phyloP scores from a whole-genome alignment of 2,888 invertebrate species.

The Gnatocerus cornutus region DNA sequence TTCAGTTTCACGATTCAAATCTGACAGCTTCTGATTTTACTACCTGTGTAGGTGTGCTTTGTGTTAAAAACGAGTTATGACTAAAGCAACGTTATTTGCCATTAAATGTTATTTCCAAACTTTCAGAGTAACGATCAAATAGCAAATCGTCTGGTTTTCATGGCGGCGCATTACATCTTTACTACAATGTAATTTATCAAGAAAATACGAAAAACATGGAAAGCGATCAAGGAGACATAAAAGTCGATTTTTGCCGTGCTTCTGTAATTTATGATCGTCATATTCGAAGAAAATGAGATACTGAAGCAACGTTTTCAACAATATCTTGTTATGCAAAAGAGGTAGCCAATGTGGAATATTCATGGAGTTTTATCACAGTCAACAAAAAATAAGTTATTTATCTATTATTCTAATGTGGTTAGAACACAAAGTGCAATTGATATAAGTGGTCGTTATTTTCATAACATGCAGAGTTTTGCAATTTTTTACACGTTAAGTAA shows the following conservation, averaged over 20 bases:
- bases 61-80: background rate
- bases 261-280: background rate
- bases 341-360: background rate
- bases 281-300: conserved; percentile 9
- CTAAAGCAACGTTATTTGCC: background rate
- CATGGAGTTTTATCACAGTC: background rate
- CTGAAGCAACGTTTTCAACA: background rate
- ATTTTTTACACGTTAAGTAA: conserved; percentile 16
- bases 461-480: conserved; percentile 16
- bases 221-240: conserved; percentile 1
- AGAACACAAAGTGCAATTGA: conserved; percentile 10
- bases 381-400: background rate
- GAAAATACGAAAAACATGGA: background rate
- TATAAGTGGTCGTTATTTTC: background rate
- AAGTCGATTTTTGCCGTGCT: background rate
- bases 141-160: conserved; percentile 9
- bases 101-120: conserved; percentile 3
- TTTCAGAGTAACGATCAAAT: background rate
- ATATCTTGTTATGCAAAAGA: background rate
- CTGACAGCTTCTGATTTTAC: background rate
- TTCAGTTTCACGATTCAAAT: conserved; percentile 17
- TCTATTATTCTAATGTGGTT: background rate
- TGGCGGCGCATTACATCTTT: conserved; percentile 5
- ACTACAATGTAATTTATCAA: background rate
- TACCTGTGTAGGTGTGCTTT: background rate